These are phyloP conservation scores for Himalopsyche tibetana DNA, from an alignment of 2,888 invertebrate species.

Conservation along the genomic window DNA sequence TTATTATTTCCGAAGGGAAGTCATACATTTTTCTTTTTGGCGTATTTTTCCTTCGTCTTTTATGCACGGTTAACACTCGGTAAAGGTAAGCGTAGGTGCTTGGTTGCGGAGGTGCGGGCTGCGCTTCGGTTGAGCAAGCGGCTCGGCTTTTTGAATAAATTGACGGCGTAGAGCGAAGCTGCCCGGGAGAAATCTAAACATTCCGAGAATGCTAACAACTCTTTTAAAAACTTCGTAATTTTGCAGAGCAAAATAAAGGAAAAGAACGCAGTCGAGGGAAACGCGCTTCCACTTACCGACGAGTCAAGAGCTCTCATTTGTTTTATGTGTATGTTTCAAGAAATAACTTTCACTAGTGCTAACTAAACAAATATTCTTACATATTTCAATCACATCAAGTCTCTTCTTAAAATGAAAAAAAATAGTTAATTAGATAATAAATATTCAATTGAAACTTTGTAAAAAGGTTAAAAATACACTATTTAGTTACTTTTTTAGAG, in stretches of 20 bases:
- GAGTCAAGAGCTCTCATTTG: constrained; percentile 13
- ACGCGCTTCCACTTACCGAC: neutral
- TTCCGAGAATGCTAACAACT: constrained; percentile 54
- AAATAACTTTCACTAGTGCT: neutral
- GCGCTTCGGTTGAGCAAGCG: neutral
- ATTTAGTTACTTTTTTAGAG: too few species aligned
- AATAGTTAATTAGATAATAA: neutral
- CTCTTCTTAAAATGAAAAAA: neutral
- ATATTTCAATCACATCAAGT: neutral
- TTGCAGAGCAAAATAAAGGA: constrained; percentile 31
- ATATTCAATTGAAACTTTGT: too few species aligned
- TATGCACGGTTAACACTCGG: constrained; percentile 75
- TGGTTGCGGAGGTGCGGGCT: neutral
- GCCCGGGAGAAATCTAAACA: constrained; percentile 64
- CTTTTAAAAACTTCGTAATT: constrained; percentile 48
- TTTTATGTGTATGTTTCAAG: constrained; percentile 18
- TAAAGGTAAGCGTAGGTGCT: constrained; percentile 52
- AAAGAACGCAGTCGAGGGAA: constrained; percentile 23
- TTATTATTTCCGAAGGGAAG: constrained; percentile 79
- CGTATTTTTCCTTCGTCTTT: constrained; percentile 76
- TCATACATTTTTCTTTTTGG: constrained; percentile 77
- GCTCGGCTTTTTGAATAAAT: constrained; percentile 71
- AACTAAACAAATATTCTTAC: neutral
- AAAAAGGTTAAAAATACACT: too few species aligned
- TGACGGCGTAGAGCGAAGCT: constrained; percentile 73